Evolutionary conservation across 2,888 invertebrate genomes (phyloP).

Genomic region (Platycnemis pennipes): DNA sequence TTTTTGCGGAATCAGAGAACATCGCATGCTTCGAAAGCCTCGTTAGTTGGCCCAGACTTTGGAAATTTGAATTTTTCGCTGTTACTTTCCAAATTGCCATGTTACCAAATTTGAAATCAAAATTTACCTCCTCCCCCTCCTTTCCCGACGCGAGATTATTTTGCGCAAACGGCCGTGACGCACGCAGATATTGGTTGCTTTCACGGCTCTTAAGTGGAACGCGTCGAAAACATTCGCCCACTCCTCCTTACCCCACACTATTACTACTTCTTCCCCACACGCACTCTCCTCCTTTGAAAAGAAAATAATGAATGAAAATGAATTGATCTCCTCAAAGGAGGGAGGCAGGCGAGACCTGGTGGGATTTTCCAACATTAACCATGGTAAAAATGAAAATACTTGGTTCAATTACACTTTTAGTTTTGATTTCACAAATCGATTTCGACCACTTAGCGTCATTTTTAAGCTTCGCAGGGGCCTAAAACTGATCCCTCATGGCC

Average conservation of each 20-base stretch:
- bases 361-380: too few species aligned
- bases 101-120: neutral
- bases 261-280: neutral
- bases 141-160: neutral
- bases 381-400: too few species aligned
- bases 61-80: neutral
- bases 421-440: too few species aligned
- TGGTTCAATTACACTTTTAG: too few species aligned
- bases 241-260: neutral
- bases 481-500: too few species aligned
- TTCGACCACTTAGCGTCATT: too few species aligned
- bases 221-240: neutral
- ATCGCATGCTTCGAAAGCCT: neutral
- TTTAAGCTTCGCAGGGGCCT: too few species aligned
- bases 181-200: neutral
- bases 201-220: neutral
- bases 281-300: neutral
- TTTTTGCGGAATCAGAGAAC: neutral
- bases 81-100: neutral
- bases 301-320: too few species aligned
- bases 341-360: too few species aligned
- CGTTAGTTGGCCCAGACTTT: neutral
- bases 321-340: too few species aligned
- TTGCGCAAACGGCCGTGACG: neutral
- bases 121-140: neutral